phyloP scores from a whole-genome alignment of 2,888 invertebrate genomes.

The Hyposoter didymator region DNA sequence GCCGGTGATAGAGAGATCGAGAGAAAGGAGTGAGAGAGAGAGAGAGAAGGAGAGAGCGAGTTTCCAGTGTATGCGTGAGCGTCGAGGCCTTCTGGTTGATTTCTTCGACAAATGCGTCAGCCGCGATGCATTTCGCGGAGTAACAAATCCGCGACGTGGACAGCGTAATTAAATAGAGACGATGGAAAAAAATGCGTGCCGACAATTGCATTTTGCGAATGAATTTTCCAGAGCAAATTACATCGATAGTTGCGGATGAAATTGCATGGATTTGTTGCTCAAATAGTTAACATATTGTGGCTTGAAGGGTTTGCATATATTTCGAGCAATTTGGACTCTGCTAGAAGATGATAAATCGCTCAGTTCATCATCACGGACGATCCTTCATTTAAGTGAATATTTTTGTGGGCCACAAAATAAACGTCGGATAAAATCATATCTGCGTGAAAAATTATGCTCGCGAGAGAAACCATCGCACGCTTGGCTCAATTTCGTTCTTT shows the following conservation, averaged over 20 bases:
- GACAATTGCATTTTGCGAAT: background rate
- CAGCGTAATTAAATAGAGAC: background rate
- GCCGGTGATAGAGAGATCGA: slow-evolving; percentile 38
- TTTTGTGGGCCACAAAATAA: slow-evolving; percentile 25
- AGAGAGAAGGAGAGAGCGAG: slow-evolving; percentile 2
- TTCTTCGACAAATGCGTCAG: slow-evolving; percentile 45
- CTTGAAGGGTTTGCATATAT: background rate
- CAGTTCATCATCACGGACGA: background rate
- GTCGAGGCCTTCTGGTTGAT: slow-evolving; percentile 46
- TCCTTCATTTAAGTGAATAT: slow-evolving; percentile 39
- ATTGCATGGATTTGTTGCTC: background rate
- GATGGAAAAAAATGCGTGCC: background rate
- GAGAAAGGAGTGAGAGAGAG: slow-evolving; percentile 15
- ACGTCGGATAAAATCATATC: background rate
- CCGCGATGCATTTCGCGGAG: slow-evolving; percentile 23
- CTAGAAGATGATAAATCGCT: slow-evolving; percentile 13
- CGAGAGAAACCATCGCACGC: background rate
- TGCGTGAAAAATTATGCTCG: slow-evolving; percentile 6
- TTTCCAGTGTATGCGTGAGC: slow-evolving; percentile 27
- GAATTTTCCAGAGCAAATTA: background rate
- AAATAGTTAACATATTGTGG: background rate
- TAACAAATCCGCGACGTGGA: background rate
- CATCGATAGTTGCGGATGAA: background rate
- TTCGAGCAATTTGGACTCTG: background rate
- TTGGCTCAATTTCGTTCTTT: slow-evolving; percentile 27